phyloP scores from a whole-genome alignment of 2,888 invertebrate genomes.

The Drosophila melanosoma region DNA sequence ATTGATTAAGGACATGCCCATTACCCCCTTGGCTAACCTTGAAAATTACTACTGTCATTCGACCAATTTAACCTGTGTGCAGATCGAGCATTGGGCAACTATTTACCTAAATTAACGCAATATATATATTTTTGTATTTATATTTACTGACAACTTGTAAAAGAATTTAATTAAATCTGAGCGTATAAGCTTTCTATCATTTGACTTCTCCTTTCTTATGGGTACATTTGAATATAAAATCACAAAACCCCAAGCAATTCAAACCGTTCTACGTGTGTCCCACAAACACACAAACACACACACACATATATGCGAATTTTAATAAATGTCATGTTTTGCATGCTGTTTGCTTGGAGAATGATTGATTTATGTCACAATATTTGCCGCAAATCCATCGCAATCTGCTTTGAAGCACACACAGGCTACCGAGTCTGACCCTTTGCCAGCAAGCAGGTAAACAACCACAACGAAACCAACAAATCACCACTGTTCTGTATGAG shows the following conservation, averaged over 20 bases:
- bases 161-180: slow-evolving; percentile 44
- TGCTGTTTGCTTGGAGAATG: slow-evolving; percentile 42
- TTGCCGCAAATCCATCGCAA: slow-evolving; percentile 37
- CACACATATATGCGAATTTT: slow-evolving; percentile 48
- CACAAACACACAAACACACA: slow-evolving; percentile 4
- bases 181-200: slow-evolving; percentile 20
- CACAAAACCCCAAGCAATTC: slow-evolving; percentile 9
- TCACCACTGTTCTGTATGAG: slow-evolving; percentile 16
- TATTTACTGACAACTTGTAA: slow-evolving; percentile 3
- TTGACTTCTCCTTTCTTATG: neutral
- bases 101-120: neutral
- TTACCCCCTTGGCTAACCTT: slow-evolving; percentile 32
- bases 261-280: slow-evolving; percentile 12
- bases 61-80: neutral
- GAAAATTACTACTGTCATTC: slow-evolving; percentile 7
- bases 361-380: slow-evolving; percentile 73
- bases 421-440: slow-evolving; percentile 17
- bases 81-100: neutral
- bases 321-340: slow-evolving; percentile 56
- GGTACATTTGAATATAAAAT: neutral
- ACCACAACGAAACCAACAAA: slow-evolving; percentile 40
- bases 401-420: slow-evolving; percentile 7
- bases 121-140: slow-evolving; percentile 10
- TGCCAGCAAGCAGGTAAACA: slow-evolving; percentile 37
- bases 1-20: slow-evolving; percentile 31